Percentiles rank a stretch among this genome's conserved stretches.
Conservation (phyloP, 2,888 invertebrate genomes). For the Brachypalpus laphriformis region DNA sequence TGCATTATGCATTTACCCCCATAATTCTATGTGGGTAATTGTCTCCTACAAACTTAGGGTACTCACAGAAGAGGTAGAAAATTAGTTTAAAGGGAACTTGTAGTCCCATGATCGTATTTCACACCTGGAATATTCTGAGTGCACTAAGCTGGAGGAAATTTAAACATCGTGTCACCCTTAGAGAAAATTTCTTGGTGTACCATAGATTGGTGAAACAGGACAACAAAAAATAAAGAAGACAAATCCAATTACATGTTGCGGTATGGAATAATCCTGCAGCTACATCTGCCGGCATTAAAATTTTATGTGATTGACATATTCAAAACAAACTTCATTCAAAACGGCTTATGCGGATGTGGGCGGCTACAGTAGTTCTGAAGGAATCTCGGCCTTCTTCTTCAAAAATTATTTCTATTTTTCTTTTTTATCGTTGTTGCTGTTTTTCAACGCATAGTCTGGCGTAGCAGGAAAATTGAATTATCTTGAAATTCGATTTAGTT, state of each 20-base stretch:
- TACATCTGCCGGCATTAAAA: conserved; percentile 31
- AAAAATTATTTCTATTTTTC: conserved; percentile 2
- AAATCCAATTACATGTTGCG: conserved; percentile 54
- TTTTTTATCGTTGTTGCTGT: background rate
- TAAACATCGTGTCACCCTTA: background rate
- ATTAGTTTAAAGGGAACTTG: background rate
- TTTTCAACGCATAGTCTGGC: conserved; percentile 24
- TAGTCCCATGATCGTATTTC: background rate
- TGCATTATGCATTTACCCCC: background rate
- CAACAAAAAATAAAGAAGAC: background rate
- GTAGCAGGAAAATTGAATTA: conserved; percentile 40
- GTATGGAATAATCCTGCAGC: conserved; percentile 22
- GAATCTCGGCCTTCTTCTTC: conserved; percentile 24
- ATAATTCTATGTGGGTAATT: conserved; percentile 13
- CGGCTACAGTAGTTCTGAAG: conserved; percentile 9
- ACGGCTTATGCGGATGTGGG: conserved; percentile 9
- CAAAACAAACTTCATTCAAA: conserved; percentile 43
- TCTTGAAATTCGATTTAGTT: conserved; percentile 53
- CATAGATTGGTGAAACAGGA: background rate
- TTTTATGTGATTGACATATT: conserved; percentile 51
- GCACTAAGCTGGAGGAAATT: background rate
- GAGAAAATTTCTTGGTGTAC: background rate
- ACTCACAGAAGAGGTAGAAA: background rate
- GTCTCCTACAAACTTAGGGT: too few relatives aligned
- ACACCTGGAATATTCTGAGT: background rate